A percentile compares a stretch with the other conserved stretches of the same genome.
Evolutionary conservation across 2,113 vertebrate species (phyloP).

Genomic region (Carettochelys insculpta): DNA sequence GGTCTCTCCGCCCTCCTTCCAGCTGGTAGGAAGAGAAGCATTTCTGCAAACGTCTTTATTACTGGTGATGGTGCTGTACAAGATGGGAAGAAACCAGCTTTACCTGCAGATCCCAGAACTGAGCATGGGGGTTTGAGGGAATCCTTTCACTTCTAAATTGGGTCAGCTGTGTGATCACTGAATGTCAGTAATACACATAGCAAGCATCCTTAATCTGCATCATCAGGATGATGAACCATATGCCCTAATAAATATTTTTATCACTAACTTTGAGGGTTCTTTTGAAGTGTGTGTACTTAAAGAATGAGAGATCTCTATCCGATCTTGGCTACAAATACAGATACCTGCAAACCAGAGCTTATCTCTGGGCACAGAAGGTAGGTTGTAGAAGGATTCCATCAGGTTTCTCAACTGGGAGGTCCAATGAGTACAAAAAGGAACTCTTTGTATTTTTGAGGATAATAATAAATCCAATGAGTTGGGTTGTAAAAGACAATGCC

Average conservation of each 20-base stretch:
- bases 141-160: not conserved
- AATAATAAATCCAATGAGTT: not conserved
- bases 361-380: not conserved
- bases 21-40: too few relatives aligned
- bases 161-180: not conserved
- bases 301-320: not conserved
- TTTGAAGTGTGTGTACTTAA: not conserved
- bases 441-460: not conserved
- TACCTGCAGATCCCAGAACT: too few relatives aligned
- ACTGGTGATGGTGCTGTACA: not conserved
- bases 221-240: not conserved
- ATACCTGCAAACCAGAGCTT: not conserved
- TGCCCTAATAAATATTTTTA: fast-evolving
- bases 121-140: not conserved
- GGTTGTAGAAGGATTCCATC: not conserved
- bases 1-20: too few relatives aligned
- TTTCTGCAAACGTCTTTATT: not conserved
- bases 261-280: not conserved
- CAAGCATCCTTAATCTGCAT: not conserved
- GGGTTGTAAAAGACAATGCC: not conserved
- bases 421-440: not conserved
- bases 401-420: slow-evolving; percentile 14
- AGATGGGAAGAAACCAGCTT: not conserved
- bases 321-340: not conserved
- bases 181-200: not conserved